A percentile compares a stretch with the other conserved stretches of the same genome.
phyloP scores from a whole-genome alignment of 2,797 vertebrate genomes.

The Zalophus californianus region DNA sequence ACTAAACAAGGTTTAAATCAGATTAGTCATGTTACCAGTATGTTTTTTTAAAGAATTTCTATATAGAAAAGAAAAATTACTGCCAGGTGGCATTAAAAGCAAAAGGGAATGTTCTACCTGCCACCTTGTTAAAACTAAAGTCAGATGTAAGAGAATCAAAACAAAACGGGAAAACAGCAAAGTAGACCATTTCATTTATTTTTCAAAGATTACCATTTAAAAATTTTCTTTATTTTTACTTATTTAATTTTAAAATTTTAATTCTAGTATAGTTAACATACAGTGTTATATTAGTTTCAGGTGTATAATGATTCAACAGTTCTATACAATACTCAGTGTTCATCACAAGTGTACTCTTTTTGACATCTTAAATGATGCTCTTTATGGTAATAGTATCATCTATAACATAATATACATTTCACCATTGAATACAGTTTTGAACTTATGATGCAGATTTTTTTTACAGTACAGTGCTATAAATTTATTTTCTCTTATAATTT shows the following conservation, averaged over 20 bases:
- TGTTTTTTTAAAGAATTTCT: neutral
- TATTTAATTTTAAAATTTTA: neutral
- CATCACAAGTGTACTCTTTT: neutral
- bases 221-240: neutral
- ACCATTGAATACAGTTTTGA: neutral
- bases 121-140: neutral
- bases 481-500: neutral
- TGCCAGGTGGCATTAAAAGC: constrained; percentile 1
- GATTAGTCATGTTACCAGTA: neutral
- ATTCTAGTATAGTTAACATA: neutral
- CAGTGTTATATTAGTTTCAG: neutral
- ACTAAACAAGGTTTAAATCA: neutral
- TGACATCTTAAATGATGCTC: neutral
- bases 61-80: constrained; percentile 4
- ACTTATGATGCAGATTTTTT: neutral
- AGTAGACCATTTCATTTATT: neutral
- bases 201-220: neutral
- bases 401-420: neutral
- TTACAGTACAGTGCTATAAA: neutral
- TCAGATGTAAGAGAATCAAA: neutral
- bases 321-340: neutral
- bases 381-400: neutral
- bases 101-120: neutral
- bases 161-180: neutral
- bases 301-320: neutral